Conservation (phyloP, 2,888 invertebrate species). For the Chrysotoxum bicinctum region DNA sequence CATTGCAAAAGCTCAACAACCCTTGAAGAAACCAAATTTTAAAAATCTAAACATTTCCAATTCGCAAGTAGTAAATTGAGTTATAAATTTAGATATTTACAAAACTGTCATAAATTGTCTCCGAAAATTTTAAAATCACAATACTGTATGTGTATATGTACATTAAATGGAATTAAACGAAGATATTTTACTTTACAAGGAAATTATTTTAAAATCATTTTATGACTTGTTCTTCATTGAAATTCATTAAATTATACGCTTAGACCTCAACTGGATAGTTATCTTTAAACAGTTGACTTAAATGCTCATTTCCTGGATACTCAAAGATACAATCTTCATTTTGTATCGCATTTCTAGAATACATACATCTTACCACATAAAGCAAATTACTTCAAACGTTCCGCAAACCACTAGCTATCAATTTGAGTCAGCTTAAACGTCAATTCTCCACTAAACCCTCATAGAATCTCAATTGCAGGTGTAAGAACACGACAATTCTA, state of each 20-base stretch:
- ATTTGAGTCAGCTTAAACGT: constrained; percentile 7
- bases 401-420: constrained; percentile 2
- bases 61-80: too few species aligned
- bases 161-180: too few species aligned
- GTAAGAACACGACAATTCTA: neutral
- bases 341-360: neutral
- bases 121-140: too few species aligned
- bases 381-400: neutral
- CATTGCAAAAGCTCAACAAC: too few species aligned
- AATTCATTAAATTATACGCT: neutral
- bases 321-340: constrained; percentile 10
- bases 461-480: neutral
- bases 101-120: too few species aligned
- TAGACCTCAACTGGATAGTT: neutral
- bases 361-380: too few species aligned
- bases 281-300: neutral
- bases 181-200: too few species aligned
- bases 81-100: too few species aligned
- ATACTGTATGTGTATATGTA: too few species aligned
- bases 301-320: constrained; percentile 24
- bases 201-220: neutral
- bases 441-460: neutral
- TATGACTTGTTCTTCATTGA: neutral
- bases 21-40: too few species aligned
- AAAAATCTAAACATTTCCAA: too few species aligned